Percentiles rank a stretch among this genome's conserved stretches.
phyloP scores from a whole-genome alignment of 2,113 vertebrate species.

The Brachirus orientalis region DNA sequence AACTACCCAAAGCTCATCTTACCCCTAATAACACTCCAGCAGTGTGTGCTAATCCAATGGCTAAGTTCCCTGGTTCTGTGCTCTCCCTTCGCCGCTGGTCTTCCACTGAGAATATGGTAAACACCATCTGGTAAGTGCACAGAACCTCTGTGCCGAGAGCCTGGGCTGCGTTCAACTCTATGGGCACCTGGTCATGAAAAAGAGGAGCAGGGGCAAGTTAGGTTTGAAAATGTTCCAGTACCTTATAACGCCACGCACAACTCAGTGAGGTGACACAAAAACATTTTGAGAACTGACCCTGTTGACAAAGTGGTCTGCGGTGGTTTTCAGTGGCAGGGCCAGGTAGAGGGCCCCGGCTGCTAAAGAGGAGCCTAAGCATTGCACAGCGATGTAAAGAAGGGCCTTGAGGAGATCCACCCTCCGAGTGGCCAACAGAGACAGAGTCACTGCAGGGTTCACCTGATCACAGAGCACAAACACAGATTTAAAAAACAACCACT shows the following conservation, averaged over 20 bases:
- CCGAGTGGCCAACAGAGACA: slow-evolving; percentile 83
- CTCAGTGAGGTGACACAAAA: background rate
- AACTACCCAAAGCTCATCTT: background rate
- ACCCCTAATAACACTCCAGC: slow-evolving; percentile 82
- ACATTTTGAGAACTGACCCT: slow-evolving; percentile 69
- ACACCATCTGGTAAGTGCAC: slow-evolving; percentile 86
- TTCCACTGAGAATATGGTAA: slow-evolving; percentile 82
- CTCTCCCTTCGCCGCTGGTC: slow-evolving; percentile 72
- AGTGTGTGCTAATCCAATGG: slow-evolving; percentile 82
- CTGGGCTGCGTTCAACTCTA: slow-evolving; percentile 77
- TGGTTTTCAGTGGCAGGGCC: slow-evolving; percentile 65
- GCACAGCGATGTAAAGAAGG: slow-evolving; percentile 74
- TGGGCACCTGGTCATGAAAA: slow-evolving; percentile 72
- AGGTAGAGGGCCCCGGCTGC: slow-evolving; percentile 77
- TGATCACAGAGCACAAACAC: slow-evolving; percentile 45
- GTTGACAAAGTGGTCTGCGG: slow-evolving; percentile 77
- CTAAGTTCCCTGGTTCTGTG: slow-evolving; percentile 76
- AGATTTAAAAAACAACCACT: no score
- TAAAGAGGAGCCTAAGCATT: slow-evolving; percentile 83
- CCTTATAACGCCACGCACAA: background rate
- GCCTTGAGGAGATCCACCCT: slow-evolving; percentile 78
- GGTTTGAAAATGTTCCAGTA: background rate
- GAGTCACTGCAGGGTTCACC: slow-evolving; percentile 86
- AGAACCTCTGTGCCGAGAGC: slow-evolving; percentile 83
- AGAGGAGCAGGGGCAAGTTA: background rate